Percentiles rank a stretch among this genome's conserved stretches.
Conservation (phyloP, 2,888 invertebrate species). For the Ormyrus labotus region DNA sequence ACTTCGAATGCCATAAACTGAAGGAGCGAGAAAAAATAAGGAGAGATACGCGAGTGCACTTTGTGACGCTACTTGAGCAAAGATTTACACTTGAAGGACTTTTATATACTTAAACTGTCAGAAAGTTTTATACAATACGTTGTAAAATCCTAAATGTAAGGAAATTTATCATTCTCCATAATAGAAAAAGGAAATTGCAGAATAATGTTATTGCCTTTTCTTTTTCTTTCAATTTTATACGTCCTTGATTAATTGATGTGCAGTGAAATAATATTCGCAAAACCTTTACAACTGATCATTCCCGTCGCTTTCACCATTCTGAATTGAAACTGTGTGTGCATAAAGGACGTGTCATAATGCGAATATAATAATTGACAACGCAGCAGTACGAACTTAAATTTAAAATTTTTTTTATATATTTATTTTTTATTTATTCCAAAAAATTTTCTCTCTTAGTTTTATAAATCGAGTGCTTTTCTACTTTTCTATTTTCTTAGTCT, state of each 20-base stretch:
- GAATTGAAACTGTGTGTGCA: too few species aligned
- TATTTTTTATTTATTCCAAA: too few species aligned
- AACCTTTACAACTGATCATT: too few species aligned
- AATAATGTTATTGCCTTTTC: slow-evolving; percentile 20
- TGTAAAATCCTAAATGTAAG: slow-evolving; percentile 39
- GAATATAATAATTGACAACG: too few species aligned
- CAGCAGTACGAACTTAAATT: too few species aligned
- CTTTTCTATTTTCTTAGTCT: too few species aligned
- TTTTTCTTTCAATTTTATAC: slow-evolving; percentile 3
- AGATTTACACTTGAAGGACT: slow-evolving; percentile 42
- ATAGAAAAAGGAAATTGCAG: slow-evolving; percentile 23
- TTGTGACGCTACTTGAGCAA: slow-evolving; percentile 29
- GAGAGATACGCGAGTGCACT: slow-evolving; percentile 16
- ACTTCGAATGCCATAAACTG: neutral
- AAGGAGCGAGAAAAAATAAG: slow-evolving; percentile 5
- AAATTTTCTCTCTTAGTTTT: too few species aligned
- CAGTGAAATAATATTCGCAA: too few species aligned
- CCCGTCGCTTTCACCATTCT: too few species aligned
- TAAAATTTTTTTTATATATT: too few species aligned
- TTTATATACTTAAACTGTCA: slow-evolving; percentile 24
- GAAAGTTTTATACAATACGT: slow-evolving; percentile 35
- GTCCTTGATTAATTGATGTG: slow-evolving; percentile 9
- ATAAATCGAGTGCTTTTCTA: too few species aligned
- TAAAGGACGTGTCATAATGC: too few species aligned
- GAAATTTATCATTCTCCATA: slow-evolving; percentile 29